A percentile compares a stretch with the other conserved stretches of the same genome.
phyloP scores from a whole-genome alignment of 2,888 invertebrate species.

The Alloplasta piceator region DNA sequence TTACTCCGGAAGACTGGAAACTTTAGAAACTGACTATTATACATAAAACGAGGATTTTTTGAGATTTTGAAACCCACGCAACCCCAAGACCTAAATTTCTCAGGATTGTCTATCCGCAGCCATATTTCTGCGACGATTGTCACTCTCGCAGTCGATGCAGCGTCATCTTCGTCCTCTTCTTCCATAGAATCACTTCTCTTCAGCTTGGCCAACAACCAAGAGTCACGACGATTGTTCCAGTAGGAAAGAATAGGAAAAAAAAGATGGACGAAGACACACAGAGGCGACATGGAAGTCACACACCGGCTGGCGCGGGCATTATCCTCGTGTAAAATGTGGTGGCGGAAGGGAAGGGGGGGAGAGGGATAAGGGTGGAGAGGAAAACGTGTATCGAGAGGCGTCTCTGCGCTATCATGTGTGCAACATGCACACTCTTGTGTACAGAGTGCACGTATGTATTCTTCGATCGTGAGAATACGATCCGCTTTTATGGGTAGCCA shows the following conservation, averaged over 20 bases:
- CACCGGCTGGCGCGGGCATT: constrained; percentile 63
- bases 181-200: not conserved
- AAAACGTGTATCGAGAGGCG: constrained; percentile 48
- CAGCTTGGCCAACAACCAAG: constrained; percentile 17
- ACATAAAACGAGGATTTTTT: too few species aligned
- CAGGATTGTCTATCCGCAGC: too few species aligned
- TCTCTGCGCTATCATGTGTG: constrained; percentile 36
- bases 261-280: constrained; percentile 4
- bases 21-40: too few species aligned
- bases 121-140: constrained; percentile 1
- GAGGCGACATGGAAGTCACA: not conserved
- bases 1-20: too few species aligned
- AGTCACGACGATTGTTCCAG: constrained; percentile 66
- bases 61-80: too few species aligned
- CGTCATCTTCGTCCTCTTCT: constrained; percentile 18
- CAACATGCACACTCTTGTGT: not conserved
- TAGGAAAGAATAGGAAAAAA: constrained; percentile 29
- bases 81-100: too few species aligned
- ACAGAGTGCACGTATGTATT: constrained; percentile 46
- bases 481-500: constrained; percentile 71
- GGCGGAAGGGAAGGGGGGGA: constrained; percentile 40
- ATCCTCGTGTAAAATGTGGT: constrained; percentile 67
- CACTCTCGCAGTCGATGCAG: constrained; percentile 1
- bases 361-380: constrained; percentile 20
- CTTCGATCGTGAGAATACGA: constrained; percentile 71